phyloP scores from a whole-genome alignment of 2,113 vertebrate genomes.

The Lophius piscatorius region DNA sequence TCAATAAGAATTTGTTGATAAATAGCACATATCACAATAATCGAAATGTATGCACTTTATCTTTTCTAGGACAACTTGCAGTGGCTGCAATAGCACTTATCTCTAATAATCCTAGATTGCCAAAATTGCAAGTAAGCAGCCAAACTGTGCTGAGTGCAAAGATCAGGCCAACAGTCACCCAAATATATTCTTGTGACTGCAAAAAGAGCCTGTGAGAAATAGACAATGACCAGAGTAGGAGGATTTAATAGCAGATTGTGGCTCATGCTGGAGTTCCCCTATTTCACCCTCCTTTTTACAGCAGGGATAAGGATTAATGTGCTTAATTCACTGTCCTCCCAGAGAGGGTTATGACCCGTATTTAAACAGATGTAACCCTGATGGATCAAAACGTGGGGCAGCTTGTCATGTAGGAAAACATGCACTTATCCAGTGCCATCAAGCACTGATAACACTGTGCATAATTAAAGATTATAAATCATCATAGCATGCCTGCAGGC shows the following conservation, averaged over 20 bases:
- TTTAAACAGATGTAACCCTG: slow-evolving; percentile 64
- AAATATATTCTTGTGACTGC: slow-evolving; percentile 22
- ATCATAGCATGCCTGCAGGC: too few species aligned
- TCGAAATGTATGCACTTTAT: slow-evolving; percentile 34
- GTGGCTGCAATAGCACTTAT: slow-evolving; percentile 42
- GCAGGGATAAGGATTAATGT: slow-evolving; percentile 64
- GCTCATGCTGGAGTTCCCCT: slow-evolving; percentile 42
- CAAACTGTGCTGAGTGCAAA: slow-evolving; percentile 39
- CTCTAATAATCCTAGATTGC: slow-evolving; percentile 56
- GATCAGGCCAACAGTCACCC: slow-evolving; percentile 34
- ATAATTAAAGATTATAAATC: too few species aligned
- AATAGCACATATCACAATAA: slow-evolving; percentile 6
- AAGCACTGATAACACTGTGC: slow-evolving; percentile 24
- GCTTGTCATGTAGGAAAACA: slow-evolving; percentile 48
- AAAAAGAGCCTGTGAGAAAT: slow-evolving; percentile 25
- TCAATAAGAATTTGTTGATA: slow-evolving; percentile 20
- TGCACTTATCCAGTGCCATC: slow-evolving; percentile 51
- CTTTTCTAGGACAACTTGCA: slow-evolving; percentile 22
- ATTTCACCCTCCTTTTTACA: slow-evolving; percentile 46
- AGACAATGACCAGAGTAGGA: slow-evolving; percentile 24
- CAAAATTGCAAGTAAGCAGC: slow-evolving; percentile 32
- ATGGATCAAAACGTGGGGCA: slow-evolving; percentile 69
- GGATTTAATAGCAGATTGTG: slow-evolving; percentile 42
- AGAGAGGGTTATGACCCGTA: slow-evolving; percentile 48
- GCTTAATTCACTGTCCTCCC: slow-evolving; percentile 60